A percentile compares a stretch with the other conserved stretches of the same genome.
phyloP scores from a whole-genome alignment of 2,797 vertebrate genomes.

The Acrossocheilus wenchowensis region DNA sequence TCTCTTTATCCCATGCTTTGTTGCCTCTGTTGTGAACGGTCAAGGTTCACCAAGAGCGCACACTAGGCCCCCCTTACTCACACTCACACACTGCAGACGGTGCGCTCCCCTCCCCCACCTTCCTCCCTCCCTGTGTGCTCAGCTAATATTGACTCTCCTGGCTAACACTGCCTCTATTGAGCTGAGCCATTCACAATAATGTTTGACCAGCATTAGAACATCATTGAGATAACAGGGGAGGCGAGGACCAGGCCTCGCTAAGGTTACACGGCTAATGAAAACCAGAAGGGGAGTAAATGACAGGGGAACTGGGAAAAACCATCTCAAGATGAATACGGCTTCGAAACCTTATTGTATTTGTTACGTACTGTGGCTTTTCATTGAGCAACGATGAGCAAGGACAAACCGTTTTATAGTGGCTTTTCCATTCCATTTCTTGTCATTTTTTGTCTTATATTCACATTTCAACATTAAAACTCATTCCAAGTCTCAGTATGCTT shows the following conservation, averaged over 20 bases:
- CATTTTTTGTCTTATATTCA: slow-evolving; percentile 59
- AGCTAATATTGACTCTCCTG: slow-evolving; percentile 94
- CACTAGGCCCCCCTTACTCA: slow-evolving; percentile 61
- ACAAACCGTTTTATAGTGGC: not conserved
- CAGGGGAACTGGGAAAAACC: slow-evolving; percentile 34
- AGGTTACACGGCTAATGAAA: slow-evolving; percentile 68
- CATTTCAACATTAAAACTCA: slow-evolving; percentile 38
- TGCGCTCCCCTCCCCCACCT: slow-evolving; percentile 57
- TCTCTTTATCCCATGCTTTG: slow-evolving; percentile 73
- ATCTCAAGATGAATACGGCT: slow-evolving; percentile 5
- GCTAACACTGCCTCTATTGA: slow-evolving; percentile 88
- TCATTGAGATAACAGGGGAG: slow-evolving; percentile 79
- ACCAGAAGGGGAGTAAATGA: slow-evolving; percentile 61
- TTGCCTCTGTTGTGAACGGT: slow-evolving; percentile 69
- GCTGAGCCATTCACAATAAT: slow-evolving; percentile 82
- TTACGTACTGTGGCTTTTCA: slow-evolving; percentile 5
- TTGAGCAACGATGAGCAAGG: not conserved
- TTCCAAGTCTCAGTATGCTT: not conserved
- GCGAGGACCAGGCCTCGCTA: slow-evolving; percentile 72
- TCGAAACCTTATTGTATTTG: slow-evolving; percentile 30
- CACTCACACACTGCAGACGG: slow-evolving; percentile 52
- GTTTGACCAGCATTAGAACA: slow-evolving; percentile 89
- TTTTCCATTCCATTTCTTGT: not conserved
- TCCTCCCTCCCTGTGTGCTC: slow-evolving; percentile 84
- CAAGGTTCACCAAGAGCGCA: slow-evolving; percentile 76